Evolutionary conservation across 23 tunicate species (phyloP), one percentile per base, ranked within the genome.

Genomic region (Aplidium turbinatum): DNA sequence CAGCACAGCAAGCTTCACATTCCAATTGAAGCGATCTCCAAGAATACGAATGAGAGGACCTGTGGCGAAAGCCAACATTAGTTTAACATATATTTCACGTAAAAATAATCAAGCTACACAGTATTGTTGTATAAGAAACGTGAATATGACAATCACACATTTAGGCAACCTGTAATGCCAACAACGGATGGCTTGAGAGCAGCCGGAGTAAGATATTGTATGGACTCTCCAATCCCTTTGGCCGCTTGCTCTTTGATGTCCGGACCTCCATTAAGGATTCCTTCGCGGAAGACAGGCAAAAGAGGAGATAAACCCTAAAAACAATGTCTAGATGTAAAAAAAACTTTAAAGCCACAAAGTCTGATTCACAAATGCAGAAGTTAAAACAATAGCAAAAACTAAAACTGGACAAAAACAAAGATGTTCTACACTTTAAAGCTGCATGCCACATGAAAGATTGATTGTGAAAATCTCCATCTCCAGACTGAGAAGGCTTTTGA

Each of bases 11-110:
- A 86, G 47, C 30, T 87, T 53, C 0, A 94, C 99, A 52, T 73
- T 82, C 34, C 85, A 70, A 47, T 81, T 75, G 72, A 75, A 94
- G 28, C 99, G 80, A 60, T 94, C 99, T 16, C 99, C 95, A 1
- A 94, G 90, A 20, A 94, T 82, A 20, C 99, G 90, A 58, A 94
- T 94, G 47, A 94, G 40, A 1, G 99, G 99, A 82, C 99, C 99
- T 86, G 42, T 18, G 24, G 18, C 27, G 33, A 11, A 16, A 42
- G 50, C 50, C 50, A 38, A 60, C n/a, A n/a, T n/a, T n/a, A n/a
- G n/a, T n/a, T n/a, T n/a, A n/a, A n/a, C n/a, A n/a, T n/a, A n/a
- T n/a, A n/a, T n/a, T n/a, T n/a, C n/a, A n/a, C n/a, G n/a, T n/a
- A n/a, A n/a, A n/a, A n/a, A n/a, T n/a, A n/a, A n/a, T n/a, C n/a